A percentile compares a stretch with the other conserved stretches of the same genome.
These are phyloP conservation scores for Cairina moschata DNA, from an alignment of 2,113 vertebrate species.

Conservation along the genomic window DNA sequence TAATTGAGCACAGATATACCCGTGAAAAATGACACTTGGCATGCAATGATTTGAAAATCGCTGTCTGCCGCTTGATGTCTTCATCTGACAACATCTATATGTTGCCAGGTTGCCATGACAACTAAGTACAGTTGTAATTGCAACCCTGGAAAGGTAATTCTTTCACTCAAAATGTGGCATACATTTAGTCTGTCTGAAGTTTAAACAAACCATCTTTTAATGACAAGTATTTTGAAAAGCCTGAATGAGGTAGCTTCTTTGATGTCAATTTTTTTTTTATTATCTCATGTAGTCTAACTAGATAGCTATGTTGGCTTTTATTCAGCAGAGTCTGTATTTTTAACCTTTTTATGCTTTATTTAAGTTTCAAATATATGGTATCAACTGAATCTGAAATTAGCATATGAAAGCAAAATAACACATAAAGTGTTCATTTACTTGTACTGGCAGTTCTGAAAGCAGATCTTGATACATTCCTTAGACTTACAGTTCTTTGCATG, in stretches of 20 bases:
- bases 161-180: slow-evolving; percentile 77
- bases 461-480: not conserved
- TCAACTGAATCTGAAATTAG: slow-evolving; percentile 31
- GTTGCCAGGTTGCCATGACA: slow-evolving; percentile 79
- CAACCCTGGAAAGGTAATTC: slow-evolving; percentile 79
- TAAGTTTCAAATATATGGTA: slow-evolving; percentile 31
- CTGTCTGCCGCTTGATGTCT: slow-evolving; percentile 76
- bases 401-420: slow-evolving; percentile 6
- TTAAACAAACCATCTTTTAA: slow-evolving; percentile 81
- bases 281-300: slow-evolving; percentile 35
- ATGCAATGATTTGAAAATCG: slow-evolving; percentile 69
- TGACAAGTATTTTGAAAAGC: slow-evolving; percentile 80
- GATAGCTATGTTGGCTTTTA: slow-evolving; percentile 27
- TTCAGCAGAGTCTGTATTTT: slow-evolving; percentile 44
- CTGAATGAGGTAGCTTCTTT: slow-evolving; percentile 72
- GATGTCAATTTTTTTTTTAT: slow-evolving; percentile 34
- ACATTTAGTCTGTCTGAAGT: slow-evolving; percentile 81
- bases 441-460: not conserved
- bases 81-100: slow-evolving; percentile 81
- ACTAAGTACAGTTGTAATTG: slow-evolving; percentile 82
- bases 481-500: not conserved
- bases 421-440: not conserved
- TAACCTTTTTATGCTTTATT: slow-evolving; percentile 41
- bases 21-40: slow-evolving; percentile 65
- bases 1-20: slow-evolving; percentile 9